These are phyloP conservation scores for Himalopsyche phryganea DNA, from an alignment of 1,140 invertebrate species.

Conservation along the genomic window DNA sequence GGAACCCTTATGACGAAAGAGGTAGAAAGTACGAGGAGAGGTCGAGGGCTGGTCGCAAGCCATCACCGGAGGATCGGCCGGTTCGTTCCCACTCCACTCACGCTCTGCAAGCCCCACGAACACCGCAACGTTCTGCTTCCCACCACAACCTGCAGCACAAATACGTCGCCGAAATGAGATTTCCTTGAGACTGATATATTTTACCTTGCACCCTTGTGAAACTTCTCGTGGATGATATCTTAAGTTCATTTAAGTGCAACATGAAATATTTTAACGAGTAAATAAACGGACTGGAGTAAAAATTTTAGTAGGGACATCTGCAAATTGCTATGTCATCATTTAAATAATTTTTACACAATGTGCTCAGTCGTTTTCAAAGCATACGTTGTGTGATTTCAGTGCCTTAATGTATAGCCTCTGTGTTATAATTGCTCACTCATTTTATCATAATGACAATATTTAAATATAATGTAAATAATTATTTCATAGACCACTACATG, in stretches of 20 bases:
- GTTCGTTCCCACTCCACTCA: slow-evolving; percentile 54
- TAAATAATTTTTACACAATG: no score
- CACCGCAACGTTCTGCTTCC: slow-evolving; percentile 46
- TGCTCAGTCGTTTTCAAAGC: no score
- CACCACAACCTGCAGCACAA: slow-evolving; percentile 57
- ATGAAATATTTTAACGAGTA: not conserved
- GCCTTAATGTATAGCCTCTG: slow-evolving; percentile 18
- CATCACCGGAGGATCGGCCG: slow-evolving; percentile 31
- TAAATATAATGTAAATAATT: no score
- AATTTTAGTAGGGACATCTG: no score
- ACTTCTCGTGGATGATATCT: not conserved
- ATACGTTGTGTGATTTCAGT: slow-evolving; percentile 11
- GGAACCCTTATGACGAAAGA: slow-evolving; percentile 28
- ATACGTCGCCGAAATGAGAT: slow-evolving; percentile 59
- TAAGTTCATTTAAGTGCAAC: not conserved
- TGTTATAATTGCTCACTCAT: slow-evolving; percentile 13
- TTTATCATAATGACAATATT: not conserved
- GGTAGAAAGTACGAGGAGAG: slow-evolving; percentile 39
- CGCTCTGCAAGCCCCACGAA: slow-evolving; percentile 45
- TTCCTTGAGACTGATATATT: slow-evolving; percentile 47
- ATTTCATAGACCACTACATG: no score
- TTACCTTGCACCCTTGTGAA: not conserved
- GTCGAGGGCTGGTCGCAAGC: slow-evolving; percentile 34
- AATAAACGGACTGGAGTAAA: no score
- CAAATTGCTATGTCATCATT: no score